Base-by-base conservation (phyloP, 1,140 invertebrate species). In the Bombyx mandarina region DNA sequence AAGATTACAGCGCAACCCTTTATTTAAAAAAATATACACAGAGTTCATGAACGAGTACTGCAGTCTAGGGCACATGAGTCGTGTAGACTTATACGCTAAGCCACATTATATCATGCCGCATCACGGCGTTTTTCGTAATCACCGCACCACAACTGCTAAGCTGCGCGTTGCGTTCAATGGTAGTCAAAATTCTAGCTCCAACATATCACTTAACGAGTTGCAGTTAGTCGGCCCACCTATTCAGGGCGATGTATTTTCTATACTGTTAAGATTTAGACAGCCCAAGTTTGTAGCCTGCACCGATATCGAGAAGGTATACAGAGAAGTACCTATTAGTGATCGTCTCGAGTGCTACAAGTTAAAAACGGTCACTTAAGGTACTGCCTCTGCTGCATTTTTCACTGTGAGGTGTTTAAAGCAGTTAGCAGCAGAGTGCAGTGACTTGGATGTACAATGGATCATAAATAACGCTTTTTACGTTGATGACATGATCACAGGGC, bases 301-400 rank as follows among this genome's bases (percentile, higher is more conserved):
- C 48, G 48, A 50, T 12, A 45, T 45, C 7, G 45, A 45, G 10
- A 45, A 45, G 12, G 12, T 18, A 18, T 18, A 18, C 12, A 18
- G 12, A 18, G 0, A 18, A 18, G 12, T 18, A 18, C 12, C 12
- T 18, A 18, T 18, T 18, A 18, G 12, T 18, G 12, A 18, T 18
- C 63, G 26, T 12, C 75, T 6, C 45, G 63, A 46, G 69, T 61
- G 9, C 69, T 71, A 9, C 45, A 9, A 50, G 48, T 50, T 50
- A 12, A 50, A 50, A 7, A 50, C 48, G 9, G 48, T 50, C 9
- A 50, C 12, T 9, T 50, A 1, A 7, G 48, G 48, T 9, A 50
- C 48, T 7, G 48, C 48, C 9, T 50, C 48, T 12, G 48, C 48
- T 8, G 8, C 48, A n/a, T 50, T 50, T 2, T 2, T 50, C 9